phyloP scores from a whole-genome alignment of 2,113 vertebrate species.

The Pimephales promelas region DNA sequence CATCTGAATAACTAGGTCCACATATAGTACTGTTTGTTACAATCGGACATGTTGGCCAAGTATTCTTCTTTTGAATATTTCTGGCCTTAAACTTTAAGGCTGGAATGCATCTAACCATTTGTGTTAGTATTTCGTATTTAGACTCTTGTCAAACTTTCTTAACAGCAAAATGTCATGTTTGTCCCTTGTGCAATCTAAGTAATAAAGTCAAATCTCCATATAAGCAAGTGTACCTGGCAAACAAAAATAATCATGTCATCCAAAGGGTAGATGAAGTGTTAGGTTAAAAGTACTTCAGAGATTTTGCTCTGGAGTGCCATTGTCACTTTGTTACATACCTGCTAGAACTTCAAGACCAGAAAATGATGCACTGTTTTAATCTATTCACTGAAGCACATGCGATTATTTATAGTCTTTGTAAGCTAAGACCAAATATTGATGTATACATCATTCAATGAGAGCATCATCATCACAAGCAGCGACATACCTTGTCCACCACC shows the following conservation, averaged over 20 bases:
- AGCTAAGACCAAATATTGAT: not conserved
- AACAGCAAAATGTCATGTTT: not conserved
- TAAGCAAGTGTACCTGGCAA: not conserved
- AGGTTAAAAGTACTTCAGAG: not conserved
- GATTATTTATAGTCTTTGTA: not conserved
- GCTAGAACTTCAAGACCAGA: not conserved
- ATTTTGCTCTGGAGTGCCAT: not conserved
- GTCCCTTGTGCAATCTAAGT: not conserved
- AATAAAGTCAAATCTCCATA: not conserved
- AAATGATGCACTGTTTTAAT: not conserved
- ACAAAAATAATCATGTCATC: not conserved
- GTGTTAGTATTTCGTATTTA: not conserved
- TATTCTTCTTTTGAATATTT: not conserved
- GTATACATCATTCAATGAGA: not conserved
- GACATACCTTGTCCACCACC: constrained; percentile 80
- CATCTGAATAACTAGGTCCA: not conserved
- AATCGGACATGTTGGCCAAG: constrained; percentile 2
- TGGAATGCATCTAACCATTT: not conserved
- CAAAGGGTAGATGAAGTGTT: not conserved
- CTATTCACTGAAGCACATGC: not conserved
- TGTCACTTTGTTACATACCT: not conserved
- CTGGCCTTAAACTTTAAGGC: not conserved
- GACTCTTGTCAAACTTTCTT: not conserved
- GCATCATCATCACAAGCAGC: constrained; percentile 55
- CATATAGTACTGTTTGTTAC: not conserved